Conservation (phyloP, 2,797 vertebrate genomes). For the Sebastes ruberrimus region DNA sequence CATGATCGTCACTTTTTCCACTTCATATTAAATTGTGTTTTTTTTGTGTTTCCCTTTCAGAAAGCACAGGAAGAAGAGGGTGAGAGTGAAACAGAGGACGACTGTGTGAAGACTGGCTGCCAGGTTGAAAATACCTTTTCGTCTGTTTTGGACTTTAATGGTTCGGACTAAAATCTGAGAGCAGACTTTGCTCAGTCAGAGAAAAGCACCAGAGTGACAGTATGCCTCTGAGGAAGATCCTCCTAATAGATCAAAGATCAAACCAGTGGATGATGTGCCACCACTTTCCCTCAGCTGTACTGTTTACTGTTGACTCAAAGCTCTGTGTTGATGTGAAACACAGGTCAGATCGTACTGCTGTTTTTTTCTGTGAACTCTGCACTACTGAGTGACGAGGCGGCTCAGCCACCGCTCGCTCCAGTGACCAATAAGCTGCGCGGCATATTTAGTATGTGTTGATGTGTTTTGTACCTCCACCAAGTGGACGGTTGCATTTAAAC, state of each 20-base stretch:
- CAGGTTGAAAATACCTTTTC: not conserved
- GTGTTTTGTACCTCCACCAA: not conserved
- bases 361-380: conserved; percentile 18
- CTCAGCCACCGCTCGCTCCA: not conserved
- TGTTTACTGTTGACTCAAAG: conserved; percentile 1
- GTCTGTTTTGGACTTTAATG: not conserved
- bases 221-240: not conserved
- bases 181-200: not conserved
- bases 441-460: not conserved
- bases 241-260: not conserved
- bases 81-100: conserved; percentile 31
- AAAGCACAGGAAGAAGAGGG: conserved; percentile 59
- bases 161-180: not conserved
- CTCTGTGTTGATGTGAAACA: conserved; percentile 15
- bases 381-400: conserved; percentile 21
- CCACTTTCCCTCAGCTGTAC: not conserved
- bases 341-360: conserved; percentile 17
- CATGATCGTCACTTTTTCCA: not conserved
- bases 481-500: not conserved
- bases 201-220: not conserved
- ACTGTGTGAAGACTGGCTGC: conserved; percentile 38
- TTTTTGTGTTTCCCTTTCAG: conserved; percentile 30
- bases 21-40: not conserved
- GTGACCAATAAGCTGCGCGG: conserved; percentile 10
- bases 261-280: not conserved